Evolutionary conservation across 1,140 invertebrate genomes (phyloP).

Genomic region (Pemphigus obesinymphae): DNA sequence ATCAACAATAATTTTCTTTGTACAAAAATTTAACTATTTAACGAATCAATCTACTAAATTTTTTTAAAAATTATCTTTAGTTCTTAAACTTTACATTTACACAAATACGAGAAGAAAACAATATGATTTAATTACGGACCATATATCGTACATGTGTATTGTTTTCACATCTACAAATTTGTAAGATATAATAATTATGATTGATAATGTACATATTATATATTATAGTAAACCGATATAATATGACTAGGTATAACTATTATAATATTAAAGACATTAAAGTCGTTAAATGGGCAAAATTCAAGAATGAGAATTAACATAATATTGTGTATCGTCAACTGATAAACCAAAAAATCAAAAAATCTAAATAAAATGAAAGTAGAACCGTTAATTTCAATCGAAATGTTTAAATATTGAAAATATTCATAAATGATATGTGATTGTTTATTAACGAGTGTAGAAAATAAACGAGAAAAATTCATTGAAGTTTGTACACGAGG

Average conservation of each 20-base stretch:
- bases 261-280: neutral
- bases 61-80: neutral
- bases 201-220: neutral
- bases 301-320: neutral
- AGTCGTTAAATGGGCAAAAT: neutral
- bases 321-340: neutral
- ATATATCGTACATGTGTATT: neutral
- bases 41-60: conserved; percentile 1
- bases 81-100: neutral
- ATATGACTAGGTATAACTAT: neutral
- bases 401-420: neutral
- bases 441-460: neutral
- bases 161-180: neutral
- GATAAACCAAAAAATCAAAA: neutral
- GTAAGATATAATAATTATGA: neutral
- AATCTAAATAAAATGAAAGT: neutral
- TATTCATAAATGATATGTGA: neutral
- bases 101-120: neutral
- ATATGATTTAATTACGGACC: neutral
- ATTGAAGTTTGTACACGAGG: neutral
- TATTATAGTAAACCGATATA: neutral
- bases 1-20: neutral
- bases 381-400: neutral
- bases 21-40: neutral
- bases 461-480: neutral